Conservation (phyloP, 2,113 vertebrate genomes). For the Verasper variegatus region DNA sequence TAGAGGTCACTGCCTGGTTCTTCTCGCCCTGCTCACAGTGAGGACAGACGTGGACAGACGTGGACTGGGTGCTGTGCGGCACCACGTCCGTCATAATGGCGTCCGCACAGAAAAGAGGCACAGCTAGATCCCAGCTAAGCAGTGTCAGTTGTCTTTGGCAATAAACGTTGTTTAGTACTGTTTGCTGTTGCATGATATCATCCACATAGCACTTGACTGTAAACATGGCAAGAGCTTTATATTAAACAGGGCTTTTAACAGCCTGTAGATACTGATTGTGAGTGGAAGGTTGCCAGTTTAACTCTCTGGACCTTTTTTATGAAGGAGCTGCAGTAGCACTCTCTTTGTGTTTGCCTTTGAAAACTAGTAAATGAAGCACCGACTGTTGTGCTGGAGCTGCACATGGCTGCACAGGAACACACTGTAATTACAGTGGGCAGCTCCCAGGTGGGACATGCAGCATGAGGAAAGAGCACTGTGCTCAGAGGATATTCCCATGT, state of each 20-base stretch:
- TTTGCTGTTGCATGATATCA: constrained; percentile 25
- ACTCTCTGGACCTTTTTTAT: constrained; percentile 13
- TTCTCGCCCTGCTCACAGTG: no score
- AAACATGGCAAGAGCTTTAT: constrained; percentile 31
- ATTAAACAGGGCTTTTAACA: constrained; percentile 23
- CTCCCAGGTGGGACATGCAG: constrained; percentile 12
- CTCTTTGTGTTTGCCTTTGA: not conserved
- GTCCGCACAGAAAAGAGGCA: no score
- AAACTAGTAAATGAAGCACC: constrained; percentile 6
- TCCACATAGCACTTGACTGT: constrained; percentile 26
- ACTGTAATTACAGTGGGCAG: constrained; percentile 21
- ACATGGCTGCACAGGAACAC: constrained; percentile 33
- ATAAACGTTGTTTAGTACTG: constrained; percentile 10
- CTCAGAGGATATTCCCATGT: not conserved
- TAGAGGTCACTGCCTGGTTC: no score
- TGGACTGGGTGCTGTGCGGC: not conserved
- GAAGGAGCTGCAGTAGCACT: constrained; percentile 5
- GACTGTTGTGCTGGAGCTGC: constrained; percentile 25
- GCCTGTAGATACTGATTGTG: not conserved
- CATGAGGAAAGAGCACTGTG: constrained; percentile 13
- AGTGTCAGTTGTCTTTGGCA: constrained; percentile 18
- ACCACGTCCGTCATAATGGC: no score
- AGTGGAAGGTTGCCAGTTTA: constrained; percentile 34
- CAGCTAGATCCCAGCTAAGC: not conserved
- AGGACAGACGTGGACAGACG: no score